These are phyloP conservation scores for Zootoca vivipara DNA, from an alignment of 2,113 vertebrate species.

Conservation along the genomic window DNA sequence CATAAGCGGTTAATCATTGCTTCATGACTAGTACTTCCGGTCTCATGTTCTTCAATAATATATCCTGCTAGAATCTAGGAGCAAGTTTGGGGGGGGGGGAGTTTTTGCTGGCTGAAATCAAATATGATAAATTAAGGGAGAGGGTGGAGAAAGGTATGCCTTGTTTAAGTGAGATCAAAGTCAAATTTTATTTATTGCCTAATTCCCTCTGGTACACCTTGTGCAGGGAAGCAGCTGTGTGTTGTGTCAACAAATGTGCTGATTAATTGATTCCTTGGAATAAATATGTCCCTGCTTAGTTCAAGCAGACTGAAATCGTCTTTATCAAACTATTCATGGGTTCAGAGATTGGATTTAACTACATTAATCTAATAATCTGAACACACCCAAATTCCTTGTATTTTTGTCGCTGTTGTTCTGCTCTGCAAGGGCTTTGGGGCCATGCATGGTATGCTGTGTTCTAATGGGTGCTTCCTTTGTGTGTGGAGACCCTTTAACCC, in stretches of 20 bases:
- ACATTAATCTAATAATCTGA: not conserved
- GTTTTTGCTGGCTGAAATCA: slow-evolving; percentile 33
- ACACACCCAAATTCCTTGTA: not conserved
- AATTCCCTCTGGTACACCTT: slow-evolving; percentile 42
- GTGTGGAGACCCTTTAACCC: no score
- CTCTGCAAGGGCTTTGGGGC: not conserved
- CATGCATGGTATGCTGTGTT: not conserved
- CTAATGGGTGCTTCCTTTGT: not conserved
- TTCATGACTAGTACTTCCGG: slow-evolving; percentile 32
- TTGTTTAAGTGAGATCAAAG: slow-evolving; percentile 55
- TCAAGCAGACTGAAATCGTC: slow-evolving; percentile 36
- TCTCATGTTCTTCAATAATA: slow-evolving; percentile 25
- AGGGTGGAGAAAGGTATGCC: slow-evolving; percentile 28
- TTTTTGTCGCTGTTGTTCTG: not conserved
- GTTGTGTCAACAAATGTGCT: slow-evolving; percentile 52
- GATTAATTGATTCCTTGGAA: slow-evolving; percentile 42
- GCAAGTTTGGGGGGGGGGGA: no score
- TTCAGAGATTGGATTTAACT: not conserved
- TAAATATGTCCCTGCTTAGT: slow-evolving; percentile 42
- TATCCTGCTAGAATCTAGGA: slow-evolving; percentile 24
- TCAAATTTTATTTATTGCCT: slow-evolving; percentile 60
- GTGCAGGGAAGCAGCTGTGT: slow-evolving; percentile 22
- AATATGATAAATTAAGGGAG: slow-evolving; percentile 51
- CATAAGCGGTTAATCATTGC: slow-evolving; percentile 20
- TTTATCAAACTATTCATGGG: slow-evolving; percentile 15